phyloP scores from a whole-genome alignment of 2,888 invertebrate species.

The Xanthia togata region DNA sequence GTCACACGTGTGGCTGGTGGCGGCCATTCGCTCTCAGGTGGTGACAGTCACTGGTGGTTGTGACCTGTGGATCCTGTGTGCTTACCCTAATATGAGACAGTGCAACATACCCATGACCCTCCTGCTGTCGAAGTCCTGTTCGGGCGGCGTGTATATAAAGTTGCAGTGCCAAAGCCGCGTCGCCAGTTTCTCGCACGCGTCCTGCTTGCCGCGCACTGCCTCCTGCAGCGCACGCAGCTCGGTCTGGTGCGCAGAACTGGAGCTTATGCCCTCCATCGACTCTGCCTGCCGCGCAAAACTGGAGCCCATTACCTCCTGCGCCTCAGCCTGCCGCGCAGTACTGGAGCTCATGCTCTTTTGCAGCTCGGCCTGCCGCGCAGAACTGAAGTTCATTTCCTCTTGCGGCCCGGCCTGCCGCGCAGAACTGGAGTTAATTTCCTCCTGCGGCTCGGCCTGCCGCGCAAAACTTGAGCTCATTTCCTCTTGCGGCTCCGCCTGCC shows the following conservation, averaged over 20 bases:
- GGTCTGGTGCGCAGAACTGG: constrained; percentile 91
- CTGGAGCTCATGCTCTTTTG: constrained; percentile 82
- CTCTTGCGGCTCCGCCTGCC: constrained; percentile 71
- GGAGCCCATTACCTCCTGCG: constrained; percentile 87
- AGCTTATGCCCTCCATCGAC: constrained; percentile 69
- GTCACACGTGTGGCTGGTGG: no score
- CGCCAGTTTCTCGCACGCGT: background rate
- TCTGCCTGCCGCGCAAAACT: constrained; percentile 85
- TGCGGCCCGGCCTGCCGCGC: constrained; percentile 88
- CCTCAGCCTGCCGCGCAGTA: constrained; percentile 90
- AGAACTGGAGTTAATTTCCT: constrained; percentile 74
- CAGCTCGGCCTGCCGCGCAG: constrained; percentile 84
- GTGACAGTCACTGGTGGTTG: background rate
- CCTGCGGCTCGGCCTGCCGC: constrained; percentile 76
- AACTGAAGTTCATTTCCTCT: constrained; percentile 81
- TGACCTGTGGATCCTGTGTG: background rate
- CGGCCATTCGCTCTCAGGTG: no score
- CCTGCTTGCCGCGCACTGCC: background rate
- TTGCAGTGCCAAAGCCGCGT: background rate
- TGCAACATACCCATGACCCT: background rate
- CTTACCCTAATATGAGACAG: background rate
- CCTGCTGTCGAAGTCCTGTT: background rate
- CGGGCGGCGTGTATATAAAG: background rate
- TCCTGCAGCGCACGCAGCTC: background rate
- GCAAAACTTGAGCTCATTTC: constrained; percentile 76